Evolutionary conservation across 2,113 vertebrate species (phyloP), one percentile per base, ranked within the genome.

Genomic region (Neoarius graeffei): DNA sequence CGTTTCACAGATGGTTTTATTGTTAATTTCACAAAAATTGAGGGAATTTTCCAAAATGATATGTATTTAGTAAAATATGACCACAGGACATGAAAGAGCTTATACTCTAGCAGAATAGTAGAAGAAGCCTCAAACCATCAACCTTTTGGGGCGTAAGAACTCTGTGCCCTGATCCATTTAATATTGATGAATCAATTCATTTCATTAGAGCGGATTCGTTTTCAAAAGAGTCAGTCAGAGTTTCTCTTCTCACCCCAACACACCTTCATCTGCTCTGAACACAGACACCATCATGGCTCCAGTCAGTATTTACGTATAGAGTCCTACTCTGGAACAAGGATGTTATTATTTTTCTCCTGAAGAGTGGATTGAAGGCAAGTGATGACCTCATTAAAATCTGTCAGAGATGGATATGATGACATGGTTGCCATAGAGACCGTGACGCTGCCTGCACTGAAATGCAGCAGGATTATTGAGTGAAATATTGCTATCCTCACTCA

Each of bases 301-400:
- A 85, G 52, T 66, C 83, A 56, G 84, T 77, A 90, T 88, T 88
- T 81, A 42, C 3, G 3, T 42, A 85, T 84, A 69, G 83, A 90
- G 66, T 77, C 76, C 5, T 74, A 67, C 42, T 79, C 64, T 17
- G 5, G 25, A 60, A 83, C 20, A 54, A 79, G 74, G 69, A 88
- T 85, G 85, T 88, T 86, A 74, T 54, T 90, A 11, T 64, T 64
- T 62, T 87, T 90, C 87, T 48, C 85, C 57, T 57, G 76, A 27
- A 64, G 85, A 87, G 83, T 88, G 83, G 66, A 88, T 87, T 71
- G 77, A 79, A 85, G 84, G 66, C 10, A 77, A 84, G 50, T 48
- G 71, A 85, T 79, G 88, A 85, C 89, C 89, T 91, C 89, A 91
- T 92, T 92, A 91, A 85, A 89, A 84, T 56, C 89, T 88, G 81